Conservation (phyloP, 2,113 vertebrate species). For the Motacilla tschutschensis region DNA sequence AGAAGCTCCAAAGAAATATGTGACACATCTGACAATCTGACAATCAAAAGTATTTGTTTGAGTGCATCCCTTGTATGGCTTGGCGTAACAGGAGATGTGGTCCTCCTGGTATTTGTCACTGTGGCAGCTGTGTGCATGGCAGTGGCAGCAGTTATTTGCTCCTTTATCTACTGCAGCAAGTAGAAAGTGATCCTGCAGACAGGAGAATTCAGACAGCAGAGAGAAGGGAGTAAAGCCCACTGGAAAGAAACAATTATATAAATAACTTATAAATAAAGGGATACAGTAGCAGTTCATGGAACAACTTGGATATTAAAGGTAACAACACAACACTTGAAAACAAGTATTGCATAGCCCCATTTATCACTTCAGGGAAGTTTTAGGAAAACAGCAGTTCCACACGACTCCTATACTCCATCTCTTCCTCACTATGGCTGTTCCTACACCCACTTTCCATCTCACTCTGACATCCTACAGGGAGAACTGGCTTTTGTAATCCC, state of each 20-base stretch:
- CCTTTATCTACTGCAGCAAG: not conserved
- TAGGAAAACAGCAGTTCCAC: not conserved
- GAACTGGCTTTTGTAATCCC: accelerated
- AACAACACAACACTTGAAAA: not conserved
- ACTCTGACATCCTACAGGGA: not conserved
- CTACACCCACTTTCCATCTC: not conserved
- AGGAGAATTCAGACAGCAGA: conserved; percentile 29
- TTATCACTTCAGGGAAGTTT: not conserved
- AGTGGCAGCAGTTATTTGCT: conserved; percentile 24
- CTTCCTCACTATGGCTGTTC: not conserved
- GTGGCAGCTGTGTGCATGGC: conserved; percentile 61
- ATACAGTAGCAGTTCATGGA: not conserved
- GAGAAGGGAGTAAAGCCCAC: not conserved
- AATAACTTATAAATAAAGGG: not conserved
- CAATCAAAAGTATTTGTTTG: conserved; percentile 71
- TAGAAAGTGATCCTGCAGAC: not conserved
- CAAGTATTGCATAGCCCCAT: too few species aligned
- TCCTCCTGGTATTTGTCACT: conserved; percentile 63
- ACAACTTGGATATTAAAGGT: not conserved
- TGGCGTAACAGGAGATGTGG: conserved; percentile 55
- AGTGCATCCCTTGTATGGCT: conserved; percentile 60
- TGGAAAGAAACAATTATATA: not conserved
- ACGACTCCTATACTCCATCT: accelerated
- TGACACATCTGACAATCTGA: conserved; percentile 67
- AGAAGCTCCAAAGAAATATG: conserved; percentile 60